Conservation (phyloP, 2,113 vertebrate species). For the Girardinichthys multiradiatus region DNA sequence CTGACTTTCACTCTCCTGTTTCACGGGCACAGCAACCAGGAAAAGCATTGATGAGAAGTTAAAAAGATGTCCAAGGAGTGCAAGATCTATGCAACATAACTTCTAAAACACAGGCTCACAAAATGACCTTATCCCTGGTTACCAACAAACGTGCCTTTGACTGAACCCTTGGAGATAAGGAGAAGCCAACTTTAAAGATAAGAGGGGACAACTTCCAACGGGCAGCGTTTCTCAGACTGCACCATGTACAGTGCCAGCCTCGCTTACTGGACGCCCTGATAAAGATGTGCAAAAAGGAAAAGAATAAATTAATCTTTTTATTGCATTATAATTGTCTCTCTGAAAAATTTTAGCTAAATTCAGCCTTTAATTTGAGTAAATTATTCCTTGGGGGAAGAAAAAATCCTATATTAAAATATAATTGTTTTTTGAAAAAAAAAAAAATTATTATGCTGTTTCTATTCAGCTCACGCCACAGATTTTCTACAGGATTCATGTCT, state of each 20-base stretch:
- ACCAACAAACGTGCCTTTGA: slow-evolving; percentile 56
- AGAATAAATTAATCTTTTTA: not conserved
- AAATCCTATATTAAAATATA: too few relatives aligned
- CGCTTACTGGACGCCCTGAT: not conserved
- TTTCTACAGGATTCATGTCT: too few relatives aligned
- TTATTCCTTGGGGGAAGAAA: not conserved
- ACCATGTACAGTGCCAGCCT: slow-evolving; percentile 1
- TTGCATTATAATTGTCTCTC: not conserved
- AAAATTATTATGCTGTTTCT: too few relatives aligned
- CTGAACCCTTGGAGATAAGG: slow-evolving; percentile 54
- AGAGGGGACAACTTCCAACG: slow-evolving; percentile 37
- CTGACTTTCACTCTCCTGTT: slow-evolving; percentile 65
- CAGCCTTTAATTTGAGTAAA: not conserved
- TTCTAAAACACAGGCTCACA: slow-evolving; percentile 15
- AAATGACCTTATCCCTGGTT: slow-evolving; percentile 36
- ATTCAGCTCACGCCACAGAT: too few relatives aligned
- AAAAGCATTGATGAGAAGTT: slow-evolving; percentile 38
- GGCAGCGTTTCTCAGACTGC: slow-evolving; percentile 11
- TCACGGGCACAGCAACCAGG: slow-evolving; percentile 51
- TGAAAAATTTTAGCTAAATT: not conserved
- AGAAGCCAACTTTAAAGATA: slow-evolving; percentile 55
- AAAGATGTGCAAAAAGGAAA: not conserved
- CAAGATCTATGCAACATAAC: slow-evolving; percentile 5
- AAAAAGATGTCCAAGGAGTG: slow-evolving; percentile 37
- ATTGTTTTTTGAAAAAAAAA: too few relatives aligned